Percentiles rank a stretch among this genome's conserved stretches.
phyloP scores from a whole-genome alignment of 2,113 vertebrate genomes.

The Cyanoderma ruficeps region DNA sequence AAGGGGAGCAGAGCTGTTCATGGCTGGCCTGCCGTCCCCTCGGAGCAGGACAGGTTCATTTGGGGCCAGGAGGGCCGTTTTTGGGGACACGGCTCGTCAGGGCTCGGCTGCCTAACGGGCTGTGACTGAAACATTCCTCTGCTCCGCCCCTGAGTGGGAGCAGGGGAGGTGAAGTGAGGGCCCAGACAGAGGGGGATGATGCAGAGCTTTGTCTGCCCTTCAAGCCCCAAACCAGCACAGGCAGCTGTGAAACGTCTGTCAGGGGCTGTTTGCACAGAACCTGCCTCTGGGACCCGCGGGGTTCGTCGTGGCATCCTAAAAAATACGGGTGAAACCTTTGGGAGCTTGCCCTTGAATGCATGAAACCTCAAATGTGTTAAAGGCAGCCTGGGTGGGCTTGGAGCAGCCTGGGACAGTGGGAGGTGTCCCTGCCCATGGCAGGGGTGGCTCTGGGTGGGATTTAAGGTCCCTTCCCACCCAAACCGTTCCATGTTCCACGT shows the following conservation, averaged over 20 bases:
- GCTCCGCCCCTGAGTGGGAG: background rate
- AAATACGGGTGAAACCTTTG: background rate
- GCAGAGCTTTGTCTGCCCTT: background rate
- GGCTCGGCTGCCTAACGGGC: background rate
- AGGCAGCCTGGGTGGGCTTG: background rate
- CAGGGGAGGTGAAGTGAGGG: background rate
- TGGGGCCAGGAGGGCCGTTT: background rate
- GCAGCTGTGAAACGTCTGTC: background rate
- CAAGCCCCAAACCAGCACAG: rapidly evolving
- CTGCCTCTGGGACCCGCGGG: rapidly evolving
- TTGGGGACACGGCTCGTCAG: background rate
- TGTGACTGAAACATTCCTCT: background rate
- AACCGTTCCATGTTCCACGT: too few relatives aligned
- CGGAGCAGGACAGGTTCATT: background rate
- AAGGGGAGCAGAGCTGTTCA: background rate
- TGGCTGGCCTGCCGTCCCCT: background rate
- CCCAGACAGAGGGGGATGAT: background rate
- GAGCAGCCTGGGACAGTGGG: rapidly evolving
- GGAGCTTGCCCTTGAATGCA: background rate
- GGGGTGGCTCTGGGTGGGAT: background rate
- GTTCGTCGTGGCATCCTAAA: background rate
- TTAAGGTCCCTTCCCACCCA: background rate
- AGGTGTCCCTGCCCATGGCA: background rate
- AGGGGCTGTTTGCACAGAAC: rapidly evolving
- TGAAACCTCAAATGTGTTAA: rapidly evolving